Conservation (phyloP, 2,113 vertebrate genomes). For the Cnemophilus loriae region DNA sequence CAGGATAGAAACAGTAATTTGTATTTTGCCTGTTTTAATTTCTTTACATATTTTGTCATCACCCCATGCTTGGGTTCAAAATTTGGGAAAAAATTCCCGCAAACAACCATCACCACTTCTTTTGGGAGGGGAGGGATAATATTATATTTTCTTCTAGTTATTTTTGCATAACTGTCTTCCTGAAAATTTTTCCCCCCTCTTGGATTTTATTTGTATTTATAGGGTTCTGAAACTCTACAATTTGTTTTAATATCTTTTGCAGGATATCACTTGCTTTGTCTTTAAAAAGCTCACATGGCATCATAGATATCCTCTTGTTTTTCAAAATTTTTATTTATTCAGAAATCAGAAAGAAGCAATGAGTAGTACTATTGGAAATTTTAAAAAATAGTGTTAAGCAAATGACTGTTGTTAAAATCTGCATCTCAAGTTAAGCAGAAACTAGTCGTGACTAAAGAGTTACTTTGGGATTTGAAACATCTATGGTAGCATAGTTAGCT, state of each 20-base stretch:
- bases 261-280: neutral
- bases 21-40: neutral
- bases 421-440: neutral
- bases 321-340: neutral
- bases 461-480: neutral
- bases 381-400: neutral
- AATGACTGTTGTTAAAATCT: neutral
- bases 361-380: neutral
- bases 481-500: neutral
- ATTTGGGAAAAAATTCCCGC: neutral
- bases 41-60: neutral
- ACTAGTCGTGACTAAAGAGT: neutral
- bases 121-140: neutral
- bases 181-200: neutral
- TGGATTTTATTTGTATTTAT: neutral
- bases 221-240: neutral
- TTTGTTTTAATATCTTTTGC: neutral
- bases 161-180: neutral
- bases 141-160: neutral
- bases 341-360: neutral
- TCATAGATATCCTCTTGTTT: neutral
- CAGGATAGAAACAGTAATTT: neutral
- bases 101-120: neutral
- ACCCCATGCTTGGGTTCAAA: neutral
- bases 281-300: neutral